Base-by-base conservation (phyloP, 2,113 vertebrate genomes). In the Promerops cafer region DNA sequence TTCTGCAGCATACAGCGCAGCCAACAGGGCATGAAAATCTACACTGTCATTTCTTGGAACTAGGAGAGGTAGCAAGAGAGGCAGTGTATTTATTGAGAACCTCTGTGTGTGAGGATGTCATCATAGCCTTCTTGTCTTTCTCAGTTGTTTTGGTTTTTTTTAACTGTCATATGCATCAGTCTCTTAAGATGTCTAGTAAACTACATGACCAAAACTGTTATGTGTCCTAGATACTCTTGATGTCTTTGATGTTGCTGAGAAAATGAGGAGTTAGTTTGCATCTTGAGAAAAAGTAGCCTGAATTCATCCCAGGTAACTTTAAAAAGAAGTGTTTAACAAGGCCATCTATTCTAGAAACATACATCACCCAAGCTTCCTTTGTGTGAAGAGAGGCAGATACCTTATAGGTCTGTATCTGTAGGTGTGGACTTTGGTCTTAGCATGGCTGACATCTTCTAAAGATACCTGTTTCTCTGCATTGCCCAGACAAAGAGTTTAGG, bases 1-100 rank as follows among this genome's bases (percentile, higher is more conserved):
- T 69, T 91, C 42, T 91, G 78, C 59, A 72, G 60, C 6, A 0
- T 60, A 52, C 72, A 85, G 35, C 45, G 77, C 54, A 83, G 53
- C 70, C 78, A 94, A 91, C 57, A 77, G 75, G 94, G 59, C 75
- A 80, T 96, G 82, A 90, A 85, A 93, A 88, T 90, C 63, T 77
- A 79, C 79, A 37, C 50, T 96, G 87, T 74, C 52, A 56, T 87
- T 77, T 93, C 65, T 74, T 77, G 42, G 50, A 91, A 63, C 20
- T 54, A 70, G 30, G 74, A 50, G 31, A 76, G 37, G 44, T 74
- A 77, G 75, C 20, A 85, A 91, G 79, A 76, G 72, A 95, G 57
- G 42, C 77, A 69, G 10, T 28, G 15, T 81, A 63, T 93, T 93
- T 91, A 40, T 37, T 66, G 63, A 94, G 78, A 76, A 31, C 12